Percentiles rank a stretch among this genome's conserved stretches.
These are phyloP conservation scores for Trichogramma pretiosum DNA, from an alignment of 1,140 invertebrate genomes.

Conservation along the genomic window DNA sequence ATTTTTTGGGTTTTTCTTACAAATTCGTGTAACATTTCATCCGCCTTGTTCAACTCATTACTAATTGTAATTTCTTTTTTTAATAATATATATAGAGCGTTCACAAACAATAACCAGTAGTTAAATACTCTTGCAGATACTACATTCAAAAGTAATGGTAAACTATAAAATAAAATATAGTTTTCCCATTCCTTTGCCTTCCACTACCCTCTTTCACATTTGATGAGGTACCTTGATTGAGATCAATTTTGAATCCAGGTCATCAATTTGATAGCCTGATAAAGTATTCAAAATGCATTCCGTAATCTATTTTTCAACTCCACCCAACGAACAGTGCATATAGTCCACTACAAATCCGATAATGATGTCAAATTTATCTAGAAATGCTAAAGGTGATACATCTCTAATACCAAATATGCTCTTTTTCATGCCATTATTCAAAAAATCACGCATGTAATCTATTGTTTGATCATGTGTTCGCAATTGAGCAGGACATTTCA, in stretches of 20 bases:
- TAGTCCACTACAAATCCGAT: conserved; percentile 14
- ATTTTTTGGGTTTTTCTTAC: conserved; percentile 5
- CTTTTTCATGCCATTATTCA: neutral
- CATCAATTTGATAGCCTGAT: neutral
- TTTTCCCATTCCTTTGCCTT: conserved; percentile 16
- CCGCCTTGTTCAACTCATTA: conserved; percentile 1
- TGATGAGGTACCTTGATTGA: conserved; percentile 10
- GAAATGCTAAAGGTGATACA: conserved; percentile 5
- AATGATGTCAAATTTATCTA: conserved; percentile 11
- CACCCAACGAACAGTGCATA: conserved; percentile 2
- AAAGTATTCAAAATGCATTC: conserved; percentile 6
- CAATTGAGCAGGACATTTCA: neutral
- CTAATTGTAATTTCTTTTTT: conserved; percentile 8
- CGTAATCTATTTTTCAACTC: conserved; percentile 12
- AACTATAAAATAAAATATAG: conserved; percentile 8
- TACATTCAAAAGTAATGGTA: conserved; percentile 3
- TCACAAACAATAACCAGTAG: conserved; percentile 12
- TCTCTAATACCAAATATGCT: conserved; percentile 3
- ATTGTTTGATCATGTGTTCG: conserved; percentile 3
- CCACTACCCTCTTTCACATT: conserved; percentile 7
- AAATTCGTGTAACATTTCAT: conserved; percentile 12
- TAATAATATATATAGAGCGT: conserved; percentile 10
- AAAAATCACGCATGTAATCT: neutral
- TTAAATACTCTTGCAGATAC: neutral
- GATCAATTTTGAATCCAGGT: conserved; percentile 3